A percentile compares a stretch with the other conserved stretches of the same genome.
These are phyloP conservation scores for Drosophila macrothrix DNA, from an alignment of 2,888 invertebrate species.

Conservation along the genomic window DNA sequence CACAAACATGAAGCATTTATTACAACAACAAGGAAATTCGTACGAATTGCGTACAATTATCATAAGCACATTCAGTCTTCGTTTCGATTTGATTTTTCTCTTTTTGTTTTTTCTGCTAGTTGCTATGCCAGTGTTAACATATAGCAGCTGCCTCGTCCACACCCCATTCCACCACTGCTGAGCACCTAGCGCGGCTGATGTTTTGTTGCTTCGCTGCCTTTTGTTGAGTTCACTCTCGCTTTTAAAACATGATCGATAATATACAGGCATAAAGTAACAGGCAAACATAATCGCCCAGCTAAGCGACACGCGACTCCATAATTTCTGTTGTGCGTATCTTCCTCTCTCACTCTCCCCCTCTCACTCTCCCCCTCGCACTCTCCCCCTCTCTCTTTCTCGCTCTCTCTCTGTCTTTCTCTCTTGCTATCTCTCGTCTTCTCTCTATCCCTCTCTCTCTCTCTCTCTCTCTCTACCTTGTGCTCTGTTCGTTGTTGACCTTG, in stretches of 20 bases:
- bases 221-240: conserved; percentile 77
- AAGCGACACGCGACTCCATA: conserved; percentile 40
- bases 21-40: conserved; percentile 30
- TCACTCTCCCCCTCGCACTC: background rate
- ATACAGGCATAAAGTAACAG: conserved; percentile 78
- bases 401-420: background rate
- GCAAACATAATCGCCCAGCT: conserved; percentile 59
- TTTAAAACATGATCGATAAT: conserved; percentile 83
- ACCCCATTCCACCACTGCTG: background rate
- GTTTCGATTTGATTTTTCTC: background rate
- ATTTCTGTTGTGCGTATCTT: conserved; percentile 28
- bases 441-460: background rate
- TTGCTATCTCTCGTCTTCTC: background rate
- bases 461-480: background rate
- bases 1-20: conserved; percentile 25
- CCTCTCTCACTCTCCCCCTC: conserved; percentile 3
- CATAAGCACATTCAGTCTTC: conserved; percentile 20
- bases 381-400: too few relatives aligned
- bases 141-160: background rate
- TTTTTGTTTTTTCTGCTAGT: conserved; percentile 10
- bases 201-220: background rate
- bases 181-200: background rate
- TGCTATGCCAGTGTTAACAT: conserved; percentile 32
- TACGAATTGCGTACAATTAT: conserved; percentile 57
- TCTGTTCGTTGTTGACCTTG: conserved; percentile 28